Conservation (phyloP, 2,888 invertebrate species). For the Monochamus alternatus region DNA sequence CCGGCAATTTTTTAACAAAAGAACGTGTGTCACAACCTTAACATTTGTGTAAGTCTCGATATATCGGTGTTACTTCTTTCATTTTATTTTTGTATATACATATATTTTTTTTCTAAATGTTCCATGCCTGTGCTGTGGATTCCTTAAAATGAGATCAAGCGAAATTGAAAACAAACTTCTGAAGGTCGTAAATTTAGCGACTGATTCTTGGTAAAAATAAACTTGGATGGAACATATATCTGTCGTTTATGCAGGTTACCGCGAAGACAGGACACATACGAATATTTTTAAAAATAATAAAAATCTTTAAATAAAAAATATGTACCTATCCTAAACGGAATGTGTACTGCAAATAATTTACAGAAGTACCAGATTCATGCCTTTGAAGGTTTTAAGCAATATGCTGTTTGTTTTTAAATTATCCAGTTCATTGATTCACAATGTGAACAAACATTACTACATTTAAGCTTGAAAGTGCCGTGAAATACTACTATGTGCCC, state of each 20-base stretch:
- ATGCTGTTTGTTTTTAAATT: too few species aligned
- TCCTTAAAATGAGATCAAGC: conserved; percentile 22
- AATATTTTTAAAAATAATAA: too few species aligned
- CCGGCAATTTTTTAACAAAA: conserved; percentile 48
- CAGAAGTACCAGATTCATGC: too few species aligned
- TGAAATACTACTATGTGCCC: too few species aligned
- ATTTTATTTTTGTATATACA: conserved; percentile 26
- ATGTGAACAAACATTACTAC: too few species aligned
- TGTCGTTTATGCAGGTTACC: neutral
- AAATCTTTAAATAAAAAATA: neutral
- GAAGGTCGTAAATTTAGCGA: conserved; percentile 12
- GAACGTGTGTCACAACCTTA: conserved; percentile 50
- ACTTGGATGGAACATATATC: neutral
- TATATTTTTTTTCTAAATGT: conserved; percentile 24
- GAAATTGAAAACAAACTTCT: conserved; percentile 26
- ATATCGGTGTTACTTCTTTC: conserved; percentile 26
- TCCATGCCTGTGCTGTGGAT: conserved; percentile 23
- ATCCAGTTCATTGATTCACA: too few species aligned
- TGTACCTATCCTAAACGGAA: too few species aligned
- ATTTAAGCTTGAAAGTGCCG: too few species aligned
- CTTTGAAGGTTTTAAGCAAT: too few species aligned
- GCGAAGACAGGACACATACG: neutral
- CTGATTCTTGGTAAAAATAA: conserved; percentile 19
- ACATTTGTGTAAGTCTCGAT: conserved; percentile 58
- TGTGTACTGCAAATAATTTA: neutral